Percentiles rank a stretch among this genome's conserved stretches.
Evolutionary conservation across 2,113 vertebrate species (phyloP).

Genomic region (Thryonomys swinderianus): DNA sequence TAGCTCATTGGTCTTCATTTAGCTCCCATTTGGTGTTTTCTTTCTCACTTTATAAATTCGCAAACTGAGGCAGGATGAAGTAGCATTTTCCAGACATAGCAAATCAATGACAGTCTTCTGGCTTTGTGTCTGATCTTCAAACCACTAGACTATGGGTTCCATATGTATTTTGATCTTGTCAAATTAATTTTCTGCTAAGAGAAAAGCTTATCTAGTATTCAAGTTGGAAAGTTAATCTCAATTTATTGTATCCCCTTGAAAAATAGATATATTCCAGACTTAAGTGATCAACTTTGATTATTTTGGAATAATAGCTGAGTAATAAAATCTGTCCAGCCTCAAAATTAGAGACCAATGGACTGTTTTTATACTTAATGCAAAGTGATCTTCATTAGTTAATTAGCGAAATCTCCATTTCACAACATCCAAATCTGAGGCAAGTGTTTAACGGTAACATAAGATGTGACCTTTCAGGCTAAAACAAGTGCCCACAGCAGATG

Average conservation of each 20-base stretch:
- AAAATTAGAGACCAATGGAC: background rate
- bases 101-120: constrained; percentile 35
- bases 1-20: background rate
- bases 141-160: constrained; percentile 56
- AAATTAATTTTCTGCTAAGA: constrained; percentile 65
- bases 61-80: constrained; percentile 49
- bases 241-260: constrained; percentile 34
- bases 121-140: constrained; percentile 49
- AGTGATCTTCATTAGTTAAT: constrained; percentile 48
- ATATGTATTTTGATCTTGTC: constrained; percentile 67
- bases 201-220: constrained; percentile 58
- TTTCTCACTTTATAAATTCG: constrained; percentile 63
- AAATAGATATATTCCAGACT: constrained; percentile 48
- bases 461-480: background rate
- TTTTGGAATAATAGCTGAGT: constrained; percentile 44
- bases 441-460: background rate
- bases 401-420: background rate
- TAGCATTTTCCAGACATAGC: constrained; percentile 36
- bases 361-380: background rate
- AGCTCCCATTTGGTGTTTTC: background rate
- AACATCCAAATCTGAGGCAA: constrained; percentile 33
- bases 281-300: constrained; percentile 40
- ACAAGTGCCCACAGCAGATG: background rate
- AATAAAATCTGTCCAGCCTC: constrained; percentile 43
- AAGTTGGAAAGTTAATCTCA: constrained; percentile 56